A percentile compares a stretch with the other conserved stretches of the same genome.
Evolutionary conservation across 2,113 vertebrate species (phyloP).

Genomic region (Centrocercus urophasianus): DNA sequence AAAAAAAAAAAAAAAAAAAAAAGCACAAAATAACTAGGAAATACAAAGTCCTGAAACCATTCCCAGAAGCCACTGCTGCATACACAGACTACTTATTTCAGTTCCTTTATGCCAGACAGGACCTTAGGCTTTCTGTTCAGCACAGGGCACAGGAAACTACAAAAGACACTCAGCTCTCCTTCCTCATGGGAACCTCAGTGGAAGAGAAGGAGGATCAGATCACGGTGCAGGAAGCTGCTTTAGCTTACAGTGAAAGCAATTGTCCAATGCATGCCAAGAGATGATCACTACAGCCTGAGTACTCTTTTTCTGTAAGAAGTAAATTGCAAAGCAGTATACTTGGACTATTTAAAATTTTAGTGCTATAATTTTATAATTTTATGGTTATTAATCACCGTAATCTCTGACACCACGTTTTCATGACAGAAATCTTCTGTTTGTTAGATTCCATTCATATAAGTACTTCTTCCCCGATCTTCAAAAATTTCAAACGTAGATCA

Average conservation of each 20-base stretch:
- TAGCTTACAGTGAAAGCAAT: slow-evolving; percentile 20
- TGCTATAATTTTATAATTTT: not conserved
- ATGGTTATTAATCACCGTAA: not conserved
- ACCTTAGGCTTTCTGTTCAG: slow-evolving; percentile 55
- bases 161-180: slow-evolving; percentile 46
- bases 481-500: not conserved
- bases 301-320: not conserved
- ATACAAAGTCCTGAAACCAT: slow-evolving; percentile 59
- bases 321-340: not conserved
- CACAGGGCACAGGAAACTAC: not conserved
- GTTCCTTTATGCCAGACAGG: slow-evolving; percentile 35
- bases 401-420: not conserved
- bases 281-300: not conserved
- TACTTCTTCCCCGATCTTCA: not conserved
- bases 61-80: slow-evolving; percentile 51
- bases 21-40: slow-evolving; percentile 60
- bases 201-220: slow-evolving; percentile 21
- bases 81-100: slow-evolving; percentile 50
- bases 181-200: slow-evolving; percentile 51
- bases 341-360: not conserved
- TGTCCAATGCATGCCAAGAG: not conserved
- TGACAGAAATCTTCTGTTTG: not conserved
- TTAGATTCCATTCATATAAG: not conserved
- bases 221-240: slow-evolving; percentile 40
- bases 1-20: not conserved